Evolutionary conservation across 2,113 vertebrate species (phyloP).

Genomic region (Cichladusa arquata): DNA sequence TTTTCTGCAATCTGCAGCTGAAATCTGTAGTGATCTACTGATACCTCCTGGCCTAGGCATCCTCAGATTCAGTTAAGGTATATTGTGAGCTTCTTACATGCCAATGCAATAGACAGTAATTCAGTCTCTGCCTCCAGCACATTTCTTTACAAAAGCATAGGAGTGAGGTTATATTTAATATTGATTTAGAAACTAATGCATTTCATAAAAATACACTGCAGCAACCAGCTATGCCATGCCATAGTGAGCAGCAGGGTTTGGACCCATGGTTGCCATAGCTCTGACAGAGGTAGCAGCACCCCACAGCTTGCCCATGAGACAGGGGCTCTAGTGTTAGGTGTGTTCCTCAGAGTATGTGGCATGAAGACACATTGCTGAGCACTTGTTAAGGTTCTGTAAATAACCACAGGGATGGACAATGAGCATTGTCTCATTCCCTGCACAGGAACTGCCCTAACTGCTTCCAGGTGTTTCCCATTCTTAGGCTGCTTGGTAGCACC

Average conservation of each 20-base stretch:
- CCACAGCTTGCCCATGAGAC: not conserved
- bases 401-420: not conserved
- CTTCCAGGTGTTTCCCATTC: not conserved
- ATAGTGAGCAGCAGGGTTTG: not conserved
- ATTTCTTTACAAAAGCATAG: not conserved
- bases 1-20: not conserved
- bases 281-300: rapidly evolving
- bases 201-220: not conserved
- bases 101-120: not conserved
- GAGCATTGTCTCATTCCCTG: not conserved
- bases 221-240: not conserved
- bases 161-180: not conserved
- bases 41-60: not conserved
- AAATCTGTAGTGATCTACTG: not conserved
- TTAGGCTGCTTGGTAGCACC: not conserved
- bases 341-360: rapidly evolving
- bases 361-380: not conserved
- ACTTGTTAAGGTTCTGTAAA: not conserved
- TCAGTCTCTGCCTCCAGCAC: not conserved
- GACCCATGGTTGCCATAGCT: not conserved
- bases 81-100: not conserved
- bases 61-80: not conserved
- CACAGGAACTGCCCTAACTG: not conserved
- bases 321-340: rapidly evolving
- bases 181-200: not conserved